Evolutionary conservation across 1,140 invertebrate genomes (phyloP).

Genomic region (Adoxophyes honmai): DNA sequence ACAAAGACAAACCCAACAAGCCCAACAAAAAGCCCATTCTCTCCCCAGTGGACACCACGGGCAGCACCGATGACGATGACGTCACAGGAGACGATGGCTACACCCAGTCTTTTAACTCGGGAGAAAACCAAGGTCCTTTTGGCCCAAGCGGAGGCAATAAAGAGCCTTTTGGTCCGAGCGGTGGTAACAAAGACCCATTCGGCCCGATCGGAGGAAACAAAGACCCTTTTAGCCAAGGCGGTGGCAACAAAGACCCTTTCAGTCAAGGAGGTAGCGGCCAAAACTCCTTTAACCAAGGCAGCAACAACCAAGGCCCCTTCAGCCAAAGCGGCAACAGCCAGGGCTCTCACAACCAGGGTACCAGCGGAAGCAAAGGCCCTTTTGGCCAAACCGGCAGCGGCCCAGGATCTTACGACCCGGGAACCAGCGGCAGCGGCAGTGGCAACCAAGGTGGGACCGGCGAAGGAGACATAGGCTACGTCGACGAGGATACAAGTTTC

Average conservation of each 20-base stretch:
- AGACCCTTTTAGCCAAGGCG: background rate
- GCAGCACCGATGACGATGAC: conserved; percentile 9
- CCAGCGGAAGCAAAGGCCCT: conserved; percentile 4
- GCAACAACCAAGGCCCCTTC: background rate
- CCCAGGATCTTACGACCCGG: conserved; percentile 4
- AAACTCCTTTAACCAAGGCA: background rate
- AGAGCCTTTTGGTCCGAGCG: too few species aligned
- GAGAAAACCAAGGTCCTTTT: conserved; percentile 16
- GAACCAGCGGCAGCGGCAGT: background rate
- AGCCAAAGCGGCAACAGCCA: background rate
- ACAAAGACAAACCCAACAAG: conserved; percentile 47
- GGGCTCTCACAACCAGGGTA: background rate
- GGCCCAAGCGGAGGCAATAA: too few species aligned
- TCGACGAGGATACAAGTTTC: conserved; percentile 54
- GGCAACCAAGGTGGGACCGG: conserved; percentile 36
- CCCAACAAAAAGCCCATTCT: conserved; percentile 19
- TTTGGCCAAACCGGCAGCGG: conserved; percentile 2
- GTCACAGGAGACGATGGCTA: conserved; percentile 11
- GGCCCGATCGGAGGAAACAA: conserved; percentile 29
- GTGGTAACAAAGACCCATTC: conserved; percentile 43
- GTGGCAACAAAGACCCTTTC: background rate
- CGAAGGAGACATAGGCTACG: conserved; percentile 37
- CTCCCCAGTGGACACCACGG: background rate
- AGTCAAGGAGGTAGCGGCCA: background rate
- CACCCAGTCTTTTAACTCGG: conserved; percentile 1